Evolutionary conservation across 2,797 vertebrate genomes (phyloP).

Genomic region (Hydrolagus colliei): DNA sequence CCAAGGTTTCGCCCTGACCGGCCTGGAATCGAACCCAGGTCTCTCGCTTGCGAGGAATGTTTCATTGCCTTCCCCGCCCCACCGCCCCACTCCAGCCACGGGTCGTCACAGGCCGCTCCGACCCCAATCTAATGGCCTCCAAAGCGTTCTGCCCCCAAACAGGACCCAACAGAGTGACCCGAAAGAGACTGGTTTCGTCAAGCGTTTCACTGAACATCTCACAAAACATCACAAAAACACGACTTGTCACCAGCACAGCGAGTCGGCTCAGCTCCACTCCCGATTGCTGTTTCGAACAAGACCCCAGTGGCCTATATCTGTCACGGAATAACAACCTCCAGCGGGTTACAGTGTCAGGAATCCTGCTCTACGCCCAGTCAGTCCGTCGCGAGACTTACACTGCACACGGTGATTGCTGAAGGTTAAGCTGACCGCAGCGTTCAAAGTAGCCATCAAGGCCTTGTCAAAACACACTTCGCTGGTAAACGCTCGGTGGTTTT

Average conservation of each 20-base stretch:
- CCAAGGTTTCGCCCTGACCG: too few relatives aligned
- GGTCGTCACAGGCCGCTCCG: neutral
- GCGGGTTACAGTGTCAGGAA: neutral
- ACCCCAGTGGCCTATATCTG: neutral
- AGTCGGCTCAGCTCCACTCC: too few relatives aligned
- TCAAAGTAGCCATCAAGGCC: neutral
- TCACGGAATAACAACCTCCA: neutral
- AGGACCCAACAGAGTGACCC: neutral
- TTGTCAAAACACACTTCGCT: neutral
- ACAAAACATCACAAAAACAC: neutral
- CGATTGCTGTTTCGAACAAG: neutral
- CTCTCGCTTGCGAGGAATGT: neutral
- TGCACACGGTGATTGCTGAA: neutral
- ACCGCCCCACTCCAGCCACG: neutral
- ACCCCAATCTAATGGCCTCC: too few relatives aligned
- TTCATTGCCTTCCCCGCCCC: neutral
- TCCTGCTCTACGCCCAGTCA: neutral
- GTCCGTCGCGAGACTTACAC: too few relatives aligned
- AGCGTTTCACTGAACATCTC: neutral
- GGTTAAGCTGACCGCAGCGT: slow-evolving; percentile 1
- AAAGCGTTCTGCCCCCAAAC: neutral
- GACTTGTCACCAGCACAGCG: too few relatives aligned
- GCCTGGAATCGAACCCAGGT: too few relatives aligned
- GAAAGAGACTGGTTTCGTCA: neutral
- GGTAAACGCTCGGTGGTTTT: neutral